Evolutionary conservation across 2,797 vertebrate genomes (phyloP).

Genomic region (Poeciliopsis presidionis): DNA sequence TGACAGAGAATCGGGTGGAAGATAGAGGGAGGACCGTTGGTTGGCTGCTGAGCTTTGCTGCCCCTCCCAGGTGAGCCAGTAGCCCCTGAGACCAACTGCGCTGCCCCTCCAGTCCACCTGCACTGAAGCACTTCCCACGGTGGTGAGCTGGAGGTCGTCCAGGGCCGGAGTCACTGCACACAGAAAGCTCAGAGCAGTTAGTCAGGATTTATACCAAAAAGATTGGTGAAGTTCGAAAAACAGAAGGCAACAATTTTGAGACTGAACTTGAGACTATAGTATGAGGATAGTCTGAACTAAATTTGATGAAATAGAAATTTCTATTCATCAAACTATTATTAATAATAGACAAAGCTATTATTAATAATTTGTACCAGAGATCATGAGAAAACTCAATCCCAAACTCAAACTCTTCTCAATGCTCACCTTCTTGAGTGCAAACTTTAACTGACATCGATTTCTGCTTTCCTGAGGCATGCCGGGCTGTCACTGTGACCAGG

Average conservation of each 20-base stretch:
- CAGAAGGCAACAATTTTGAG: neutral
- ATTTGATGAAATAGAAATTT: no score
- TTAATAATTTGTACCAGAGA: neutral
- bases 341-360: neutral
- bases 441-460: conserved; percentile 90
- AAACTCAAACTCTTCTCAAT: neutral
- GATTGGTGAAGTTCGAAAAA: neutral
- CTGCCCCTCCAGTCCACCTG: conserved; percentile 80
- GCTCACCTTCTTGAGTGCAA: conserved; percentile 89
- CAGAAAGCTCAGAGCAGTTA: conserved; percentile 18
- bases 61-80: conserved; percentile 84
- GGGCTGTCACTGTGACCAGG: conserved; percentile 88
- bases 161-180: conserved; percentile 77
- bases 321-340: no score
- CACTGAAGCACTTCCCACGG: conserved; percentile 79
- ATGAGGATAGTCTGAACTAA: neutral
- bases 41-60: conserved; percentile 32
- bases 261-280: neutral
- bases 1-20: conserved; percentile 77
- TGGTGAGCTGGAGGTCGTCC: conserved; percentile 80
- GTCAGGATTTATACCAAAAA: neutral
- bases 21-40: conserved; percentile 72
- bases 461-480: conserved; percentile 85
- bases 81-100: conserved; percentile 73
- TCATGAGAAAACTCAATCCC: neutral